phyloP scores from a whole-genome alignment of 2,113 vertebrate genomes.

The Telmatochromis sp. region DNA sequence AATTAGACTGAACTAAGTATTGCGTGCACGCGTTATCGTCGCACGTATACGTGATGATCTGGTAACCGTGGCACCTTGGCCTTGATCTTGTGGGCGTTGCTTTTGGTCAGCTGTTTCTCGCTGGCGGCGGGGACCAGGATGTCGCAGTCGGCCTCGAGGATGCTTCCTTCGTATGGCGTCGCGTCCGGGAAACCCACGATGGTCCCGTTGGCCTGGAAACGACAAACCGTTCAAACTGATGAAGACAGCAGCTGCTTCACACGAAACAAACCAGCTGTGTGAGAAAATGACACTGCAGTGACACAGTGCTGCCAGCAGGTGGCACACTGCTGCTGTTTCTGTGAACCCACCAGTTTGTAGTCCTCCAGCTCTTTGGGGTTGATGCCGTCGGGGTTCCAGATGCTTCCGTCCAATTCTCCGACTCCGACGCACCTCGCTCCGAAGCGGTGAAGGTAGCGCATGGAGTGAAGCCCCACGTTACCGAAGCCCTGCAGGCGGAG shows the following conservation, averaged over 20 bases:
- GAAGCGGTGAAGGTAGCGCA: slow-evolving; percentile 92
- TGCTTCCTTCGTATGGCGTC: slow-evolving; percentile 81
- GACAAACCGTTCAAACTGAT: not conserved
- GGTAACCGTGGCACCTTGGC: slow-evolving; percentile 77
- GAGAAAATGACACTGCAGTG: not conserved
- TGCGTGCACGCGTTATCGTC: not conserved
- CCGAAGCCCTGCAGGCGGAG: slow-evolving; percentile 75
- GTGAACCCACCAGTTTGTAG: slow-evolving; percentile 14
- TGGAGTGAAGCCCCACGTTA: slow-evolving; percentile 93
- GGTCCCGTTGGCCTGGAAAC: slow-evolving; percentile 82
- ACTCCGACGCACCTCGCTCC: slow-evolving; percentile 90
- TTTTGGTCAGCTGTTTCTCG: slow-evolving; percentile 90
- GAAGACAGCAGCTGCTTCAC: not conserved
- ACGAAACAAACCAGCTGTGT: not conserved
- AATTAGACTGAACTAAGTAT: not conserved
- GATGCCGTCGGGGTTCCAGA: slow-evolving; percentile 92
- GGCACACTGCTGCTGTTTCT: accelerated
- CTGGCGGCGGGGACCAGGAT: slow-evolving; percentile 94
- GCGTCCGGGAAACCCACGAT: slow-evolving; percentile 90
- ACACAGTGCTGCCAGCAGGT: not conserved
- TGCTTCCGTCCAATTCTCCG: slow-evolving; percentile 86
- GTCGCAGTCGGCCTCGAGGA: slow-evolving; percentile 90
- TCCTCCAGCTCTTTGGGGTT: slow-evolving; percentile 89
- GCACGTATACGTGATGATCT: not conserved
- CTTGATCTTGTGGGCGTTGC: slow-evolving; percentile 85